Evolutionary conservation across 2,797 vertebrate species (phyloP), one percentile per base, ranked within the genome.

Genomic region (Kryptolebias ocellatus): DNA sequence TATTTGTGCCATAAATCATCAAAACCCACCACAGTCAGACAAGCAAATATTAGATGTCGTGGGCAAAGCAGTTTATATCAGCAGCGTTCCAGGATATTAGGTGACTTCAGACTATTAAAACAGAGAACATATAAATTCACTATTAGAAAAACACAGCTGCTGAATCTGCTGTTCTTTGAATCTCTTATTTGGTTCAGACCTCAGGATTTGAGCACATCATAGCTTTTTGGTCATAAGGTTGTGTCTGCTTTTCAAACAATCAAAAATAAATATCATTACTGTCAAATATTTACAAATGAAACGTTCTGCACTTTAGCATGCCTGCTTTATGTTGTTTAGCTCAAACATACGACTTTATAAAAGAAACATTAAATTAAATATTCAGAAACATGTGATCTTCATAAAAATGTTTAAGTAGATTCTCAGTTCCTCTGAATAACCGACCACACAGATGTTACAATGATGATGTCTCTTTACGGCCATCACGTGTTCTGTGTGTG

Each of bases 81-180:
- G 68, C 67, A 79, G 63, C 76, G 77, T 68, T 87, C 63, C 44
- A 68, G 64, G 57, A 68, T 82, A 79, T 90, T 76, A 63, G 60
- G 66, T 89, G 83, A 84, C 89, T 61, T 10, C 78, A 87, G 79
- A 86, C 76, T 87, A 89, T 83, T 89, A 85, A 88, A 88, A 85
- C 83, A 87, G 79, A 74, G 60, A 24, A 18, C 72, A 55, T 74
- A 82, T 87, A 85, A 84, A 88, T 75, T 81, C 52, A 76, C 54
- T 69, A 66, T 64, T 74, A 74, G 67, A 56, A 84, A 81, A 72
- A 74, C 64, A 61, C 61, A 66, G 42, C 61, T 86, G 86, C 89
- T 87, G 84, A 88, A 61, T 83, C 64, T 45, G 80, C 83, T 53
- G 50, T 81, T 87, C 28, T 67, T 28, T 11, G 50, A 71, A 45